A percentile compares a stretch with the other conserved stretches of the same genome.
Conservation (phyloP, 2,113 vertebrate species). For the Leptodactylus fuscus region DNA sequence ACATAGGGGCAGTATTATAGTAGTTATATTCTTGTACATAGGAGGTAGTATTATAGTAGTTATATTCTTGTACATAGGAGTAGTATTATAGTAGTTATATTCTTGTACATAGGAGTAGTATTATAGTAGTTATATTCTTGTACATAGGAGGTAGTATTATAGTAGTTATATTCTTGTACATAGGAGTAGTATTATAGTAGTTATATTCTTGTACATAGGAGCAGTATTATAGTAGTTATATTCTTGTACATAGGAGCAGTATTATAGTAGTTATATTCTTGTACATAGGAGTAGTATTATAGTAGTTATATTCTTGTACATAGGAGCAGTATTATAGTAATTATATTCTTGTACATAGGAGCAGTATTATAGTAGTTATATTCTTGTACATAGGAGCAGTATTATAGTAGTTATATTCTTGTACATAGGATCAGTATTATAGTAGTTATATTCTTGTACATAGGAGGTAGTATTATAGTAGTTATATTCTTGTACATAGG, state of each 20-base stretch:
- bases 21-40: slow-evolving; percentile 3
- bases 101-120: not conserved
- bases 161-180: not conserved
- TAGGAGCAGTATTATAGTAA: slow-evolving; percentile 1
- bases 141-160: not conserved
- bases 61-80: not conserved
- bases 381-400: not conserved
- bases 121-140: slow-evolving; percentile 13
- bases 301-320: too few relatives aligned
- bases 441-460: not conserved
- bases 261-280: too few relatives aligned
- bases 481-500: slow-evolving; percentile 6
- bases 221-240: not conserved
- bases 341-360: not conserved
- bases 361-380: slow-evolving; percentile 10
- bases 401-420: slow-evolving; percentile 7
- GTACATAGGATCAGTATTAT: not conserved
- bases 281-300: too few relatives aligned
- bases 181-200: not conserved
- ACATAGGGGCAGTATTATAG: not conserved
- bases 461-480: not conserved
- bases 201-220: not conserved
- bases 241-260: not conserved
- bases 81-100: not conserved
- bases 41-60: not conserved